Evolutionary conservation across 2,888 invertebrate genomes (phyloP).

Genomic region (Tetropium fuscum): DNA sequence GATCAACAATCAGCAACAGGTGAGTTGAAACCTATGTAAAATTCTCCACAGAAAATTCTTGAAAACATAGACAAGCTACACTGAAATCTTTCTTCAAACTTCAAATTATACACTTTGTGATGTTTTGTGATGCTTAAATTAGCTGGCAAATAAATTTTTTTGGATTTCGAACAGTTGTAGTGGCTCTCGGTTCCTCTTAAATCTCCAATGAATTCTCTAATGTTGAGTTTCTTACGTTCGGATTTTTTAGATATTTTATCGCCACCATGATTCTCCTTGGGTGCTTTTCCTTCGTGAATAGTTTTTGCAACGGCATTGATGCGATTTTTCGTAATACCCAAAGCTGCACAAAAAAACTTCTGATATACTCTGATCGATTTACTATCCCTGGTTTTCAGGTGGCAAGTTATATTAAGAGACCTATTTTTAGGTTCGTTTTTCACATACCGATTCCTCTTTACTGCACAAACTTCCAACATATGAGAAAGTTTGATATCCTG

Average conservation of each 20-base stretch:
- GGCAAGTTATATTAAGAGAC: not conserved
- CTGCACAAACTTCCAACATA: slow-evolving; percentile 4
- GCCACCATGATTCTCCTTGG: not conserved
- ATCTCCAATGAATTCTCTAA: slow-evolving; percentile 6
- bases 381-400: not conserved
- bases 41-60: not conserved
- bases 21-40: not conserved
- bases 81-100: not conserved
- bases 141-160: not conserved
- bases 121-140: not conserved
- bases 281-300: not conserved
- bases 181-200: not conserved
- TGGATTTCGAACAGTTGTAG: not conserved
- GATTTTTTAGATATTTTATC: not conserved
- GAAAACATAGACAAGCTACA: not conserved
- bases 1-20: not conserved
- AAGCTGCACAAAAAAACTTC: not conserved
- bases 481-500: slow-evolving; percentile 2
- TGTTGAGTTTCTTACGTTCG: not conserved
- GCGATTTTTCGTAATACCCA: not conserved
- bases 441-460: not conserved
- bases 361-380: not conserved
- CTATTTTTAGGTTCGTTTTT: not conserved
- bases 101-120: not conserved
- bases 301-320: not conserved